Percentiles rank a stretch among this genome's conserved stretches.
Conservation (phyloP, 2,888 invertebrate species). For the Lepidonotus clava region DNA sequence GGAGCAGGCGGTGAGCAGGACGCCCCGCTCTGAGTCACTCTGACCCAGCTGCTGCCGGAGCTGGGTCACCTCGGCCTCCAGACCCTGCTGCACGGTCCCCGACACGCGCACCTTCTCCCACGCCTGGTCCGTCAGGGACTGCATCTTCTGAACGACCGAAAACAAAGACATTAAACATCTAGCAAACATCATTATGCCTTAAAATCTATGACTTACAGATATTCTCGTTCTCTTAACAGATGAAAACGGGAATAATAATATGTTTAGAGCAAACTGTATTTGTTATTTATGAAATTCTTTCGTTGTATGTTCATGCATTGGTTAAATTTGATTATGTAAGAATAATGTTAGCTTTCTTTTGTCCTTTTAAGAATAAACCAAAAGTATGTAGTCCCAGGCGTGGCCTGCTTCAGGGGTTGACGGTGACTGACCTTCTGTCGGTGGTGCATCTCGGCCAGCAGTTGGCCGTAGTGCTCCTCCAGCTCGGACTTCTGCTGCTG, state of each 20-base stretch:
- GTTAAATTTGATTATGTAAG: no score
- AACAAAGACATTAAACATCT: neutral
- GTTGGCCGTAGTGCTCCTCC: slow-evolving; percentile 75
- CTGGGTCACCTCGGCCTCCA: slow-evolving; percentile 75
- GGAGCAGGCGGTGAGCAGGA: slow-evolving; percentile 73
- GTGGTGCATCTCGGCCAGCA: slow-evolving; percentile 74
- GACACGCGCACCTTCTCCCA: slow-evolving; percentile 77
- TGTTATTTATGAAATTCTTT: neutral
- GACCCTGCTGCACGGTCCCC: slow-evolving; percentile 73
- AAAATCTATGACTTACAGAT: no score
- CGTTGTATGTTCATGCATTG: no score
- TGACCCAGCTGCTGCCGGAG: slow-evolving; percentile 70
- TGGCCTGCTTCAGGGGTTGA: no score
- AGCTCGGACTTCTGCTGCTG: slow-evolving; percentile 76
- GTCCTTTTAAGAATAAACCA: no score
- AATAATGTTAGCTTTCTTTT: no score
- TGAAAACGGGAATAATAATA: neutral
- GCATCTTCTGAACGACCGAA: slow-evolving; percentile 72
- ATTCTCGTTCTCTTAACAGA: no score
- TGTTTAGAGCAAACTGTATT: neutral
- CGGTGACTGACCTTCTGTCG: slow-evolving; percentile 72
- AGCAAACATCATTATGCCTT: neutral
- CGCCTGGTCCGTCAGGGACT: slow-evolving; percentile 77
- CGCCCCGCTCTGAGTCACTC: slow-evolving; percentile 68
- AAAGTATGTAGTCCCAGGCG: no score